phyloP scores from a whole-genome alignment of 2,888 invertebrate genomes.

The Orgyia antiqua region DNA sequence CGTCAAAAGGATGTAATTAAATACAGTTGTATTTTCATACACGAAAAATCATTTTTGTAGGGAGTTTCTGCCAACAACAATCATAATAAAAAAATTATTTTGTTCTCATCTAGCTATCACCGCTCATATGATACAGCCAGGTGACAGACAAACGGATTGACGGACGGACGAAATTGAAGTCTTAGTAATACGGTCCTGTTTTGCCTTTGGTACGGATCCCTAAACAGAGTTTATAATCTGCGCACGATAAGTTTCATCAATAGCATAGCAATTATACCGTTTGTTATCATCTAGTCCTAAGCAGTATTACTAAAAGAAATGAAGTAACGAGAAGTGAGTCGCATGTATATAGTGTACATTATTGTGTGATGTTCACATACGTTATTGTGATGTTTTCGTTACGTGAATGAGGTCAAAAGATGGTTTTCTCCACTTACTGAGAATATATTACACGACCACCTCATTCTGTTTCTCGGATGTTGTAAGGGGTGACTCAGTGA shows the following conservation, averaged over 20 bases:
- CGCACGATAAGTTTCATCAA: slow-evolving; percentile 28
- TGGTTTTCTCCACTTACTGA: neutral
- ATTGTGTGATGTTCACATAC: slow-evolving; percentile 9
- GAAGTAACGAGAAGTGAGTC: slow-evolving; percentile 29
- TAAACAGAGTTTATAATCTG: slow-evolving; percentile 22
- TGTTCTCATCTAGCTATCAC: too few species aligned
- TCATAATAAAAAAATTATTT: too few species aligned
- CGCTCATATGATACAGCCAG: too few species aligned
- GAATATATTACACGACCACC: neutral
- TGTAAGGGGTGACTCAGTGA: neutral
- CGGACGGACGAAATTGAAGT: too few species aligned
- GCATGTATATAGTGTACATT: slow-evolving; percentile 33
- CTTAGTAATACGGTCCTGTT: too few species aligned
- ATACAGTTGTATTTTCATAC: too few species aligned
- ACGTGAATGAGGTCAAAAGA: slow-evolving; percentile 5
- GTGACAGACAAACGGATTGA: too few species aligned
- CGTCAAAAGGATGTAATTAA: too few species aligned
- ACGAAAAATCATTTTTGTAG: too few species aligned
- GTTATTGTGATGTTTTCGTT: slow-evolving; percentile 6
- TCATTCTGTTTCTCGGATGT: neutral
- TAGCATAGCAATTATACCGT: slow-evolving; percentile 4
- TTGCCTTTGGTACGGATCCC: too few species aligned
- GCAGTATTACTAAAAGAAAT: slow-evolving; percentile 1
- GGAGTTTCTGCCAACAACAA: too few species aligned
- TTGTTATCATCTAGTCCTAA: slow-evolving; percentile 7